Base-by-base conservation (phyloP, 2,113 vertebrate genomes). In the Phaethornis superciliosus region DNA sequence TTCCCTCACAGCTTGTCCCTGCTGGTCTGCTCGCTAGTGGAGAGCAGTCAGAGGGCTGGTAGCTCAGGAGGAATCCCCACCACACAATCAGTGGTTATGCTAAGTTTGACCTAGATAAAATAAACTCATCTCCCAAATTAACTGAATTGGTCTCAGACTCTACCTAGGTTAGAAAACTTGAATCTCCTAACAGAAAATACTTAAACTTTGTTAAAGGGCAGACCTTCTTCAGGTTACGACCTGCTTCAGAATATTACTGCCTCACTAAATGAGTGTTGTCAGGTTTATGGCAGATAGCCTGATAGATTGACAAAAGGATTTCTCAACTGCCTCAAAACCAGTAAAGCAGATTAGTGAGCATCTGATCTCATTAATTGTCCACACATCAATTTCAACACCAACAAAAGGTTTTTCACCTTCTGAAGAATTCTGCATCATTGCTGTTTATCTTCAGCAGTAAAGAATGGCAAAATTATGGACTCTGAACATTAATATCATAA, bases 71-170 rank as follows among this genome's bases (percentile, higher is more conserved):
- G 67, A 28, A 24, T 20, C n/a, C 37, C 30, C 35, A 5, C 10
- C 42, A 5, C 4, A 23, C 33, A 70, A 19, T 0, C 10, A 2
- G 6, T 46, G 27, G 1, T 10, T 60, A 70, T 67, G n/a, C 7
- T 20, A 15, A 47, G 58, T 20, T 22, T 30, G 46, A 18, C n/a
- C 70, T 37, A 56, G 28, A 24, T 62, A 13, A 85, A 79, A 35
- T 21, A 47, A 85, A 44, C 22, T 35, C 9, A 47, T 71, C 12
- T 67, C 16, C 67, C 30, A 27, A 4, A 15, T 84, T 51, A 51
- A 65, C 9, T 22, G 24, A 44, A 84, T 9, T 24, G 4, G 3
- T 32, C 52, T 67, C n/a, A 33, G 16, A 13, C 15, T 60, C n/a
- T 40, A 35, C 52, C 59, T 11, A 11, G 46, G 40, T 30, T n/a